Percentiles rank a stretch among this genome's conserved stretches.
Evolutionary conservation across 2,888 invertebrate genomes (phyloP).

Genomic region (Drosophila nr. perissopoda): DNA sequence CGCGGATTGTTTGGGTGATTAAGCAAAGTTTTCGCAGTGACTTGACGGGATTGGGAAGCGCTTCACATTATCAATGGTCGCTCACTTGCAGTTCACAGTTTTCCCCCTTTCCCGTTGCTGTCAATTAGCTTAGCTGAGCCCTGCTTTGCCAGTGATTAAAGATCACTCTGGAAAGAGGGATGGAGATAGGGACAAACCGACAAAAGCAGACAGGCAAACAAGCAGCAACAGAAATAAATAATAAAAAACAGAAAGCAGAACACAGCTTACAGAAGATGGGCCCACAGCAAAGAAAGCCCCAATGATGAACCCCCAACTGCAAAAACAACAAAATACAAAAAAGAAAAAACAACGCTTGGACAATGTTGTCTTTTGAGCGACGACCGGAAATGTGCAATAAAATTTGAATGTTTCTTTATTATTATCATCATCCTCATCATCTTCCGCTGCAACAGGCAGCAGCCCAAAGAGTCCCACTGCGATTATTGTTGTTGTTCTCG

Average conservation of each 20-base stretch:
- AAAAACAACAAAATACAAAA: constrained; percentile 7
- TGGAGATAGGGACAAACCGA: constrained; percentile 29
- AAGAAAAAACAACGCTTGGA: constrained; percentile 8
- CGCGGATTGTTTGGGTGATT: constrained; percentile 43
- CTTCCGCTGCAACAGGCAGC: constrained; percentile 66
- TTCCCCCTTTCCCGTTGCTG: constrained; percentile 20
- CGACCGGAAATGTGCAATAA: constrained; percentile 83
- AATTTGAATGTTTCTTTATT: constrained; percentile 83
- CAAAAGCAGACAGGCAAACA: constrained; percentile 36
- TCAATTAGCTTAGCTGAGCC: constrained; percentile 42
- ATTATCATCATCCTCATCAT: constrained; percentile 81
- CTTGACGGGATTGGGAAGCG: constrained; percentile 9
- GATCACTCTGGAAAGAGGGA: constrained; percentile 1
- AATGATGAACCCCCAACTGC: constrained; percentile 42
- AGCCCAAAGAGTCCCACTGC: constrained; percentile 53
- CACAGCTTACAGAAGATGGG: constrained; percentile 32
- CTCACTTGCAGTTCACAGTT: constrained; percentile 13
- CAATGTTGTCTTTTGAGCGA: constrained; percentile 47
- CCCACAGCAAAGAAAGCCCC: constrained; percentile 30
- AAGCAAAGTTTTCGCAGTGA: constrained; percentile 40
- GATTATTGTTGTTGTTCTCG: constrained; percentile 41
- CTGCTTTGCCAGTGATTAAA: constrained; percentile 36
- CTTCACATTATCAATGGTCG: constrained; percentile 9
- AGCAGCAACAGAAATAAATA: constrained; percentile 45
- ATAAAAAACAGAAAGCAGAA: constrained; percentile 27